Evolutionary conservation across 1,140 invertebrate genomes (phyloP).

Genomic region (Caenorhabditis inopinata): DNA sequence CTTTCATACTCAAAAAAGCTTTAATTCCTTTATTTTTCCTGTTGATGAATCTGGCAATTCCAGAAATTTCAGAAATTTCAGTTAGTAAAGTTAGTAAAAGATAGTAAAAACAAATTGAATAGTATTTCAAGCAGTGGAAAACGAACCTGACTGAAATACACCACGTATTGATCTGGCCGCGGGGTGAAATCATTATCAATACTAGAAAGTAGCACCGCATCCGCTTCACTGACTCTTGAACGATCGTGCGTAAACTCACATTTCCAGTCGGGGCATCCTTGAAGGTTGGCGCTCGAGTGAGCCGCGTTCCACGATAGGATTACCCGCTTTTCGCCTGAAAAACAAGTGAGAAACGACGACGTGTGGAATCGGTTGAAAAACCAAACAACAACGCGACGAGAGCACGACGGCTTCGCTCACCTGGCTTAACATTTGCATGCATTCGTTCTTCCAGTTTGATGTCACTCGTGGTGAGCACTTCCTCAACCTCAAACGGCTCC

Average conservation of each 20-base stretch:
- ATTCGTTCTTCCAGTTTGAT: slow-evolving; percentile 32
- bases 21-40: too few relatives aligned
- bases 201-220: slow-evolving; percentile 36
- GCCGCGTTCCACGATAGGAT: slow-evolving; percentile 46
- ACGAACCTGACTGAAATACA: slow-evolving; percentile 57
- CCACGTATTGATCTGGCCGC: slow-evolving; percentile 53
- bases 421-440: slow-evolving; percentile 22
- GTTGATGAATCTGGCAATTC: too few relatives aligned
- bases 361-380: neutral
- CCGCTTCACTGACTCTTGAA: slow-evolving; percentile 27
- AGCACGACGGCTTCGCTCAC: too few relatives aligned
- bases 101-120: too few relatives aligned
- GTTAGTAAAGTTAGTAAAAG: too few relatives aligned
- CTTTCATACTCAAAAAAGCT: too few relatives aligned
- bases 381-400: neutral
- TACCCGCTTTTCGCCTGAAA: neutral
- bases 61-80: too few relatives aligned
- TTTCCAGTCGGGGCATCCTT: slow-evolving; percentile 64
- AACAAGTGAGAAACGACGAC: neutral
- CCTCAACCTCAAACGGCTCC: slow-evolving; percentile 62
- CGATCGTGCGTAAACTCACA: slow-evolving; percentile 52
- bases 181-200: slow-evolving; percentile 25
- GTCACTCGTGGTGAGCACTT: slow-evolving; percentile 24
- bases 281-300: slow-evolving; percentile 47
- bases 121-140: neutral